Conservation (phyloP, 2,888 invertebrate genomes). For the Tenthredo amoena region DNA sequence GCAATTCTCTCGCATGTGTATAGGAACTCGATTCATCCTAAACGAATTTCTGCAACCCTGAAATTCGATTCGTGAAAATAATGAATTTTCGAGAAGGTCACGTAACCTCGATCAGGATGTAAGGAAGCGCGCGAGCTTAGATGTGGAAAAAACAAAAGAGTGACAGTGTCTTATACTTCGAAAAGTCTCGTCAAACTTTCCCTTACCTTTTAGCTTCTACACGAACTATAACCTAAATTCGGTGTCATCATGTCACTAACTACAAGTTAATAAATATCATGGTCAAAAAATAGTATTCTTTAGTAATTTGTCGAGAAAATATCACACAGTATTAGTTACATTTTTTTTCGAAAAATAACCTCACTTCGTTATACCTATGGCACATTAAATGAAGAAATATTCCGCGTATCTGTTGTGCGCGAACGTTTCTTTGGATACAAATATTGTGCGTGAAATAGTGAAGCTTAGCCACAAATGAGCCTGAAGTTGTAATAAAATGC, state of each 20-base stretch:
- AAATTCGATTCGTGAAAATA: constrained; percentile 23
- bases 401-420: not conserved
- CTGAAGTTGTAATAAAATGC: not conserved
- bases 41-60: constrained; percentile 22
- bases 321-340: not conserved
- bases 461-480: not conserved
- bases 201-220: not conserved
- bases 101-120: constrained; percentile 8
- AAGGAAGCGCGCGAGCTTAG: not conserved
- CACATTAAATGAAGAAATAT: not conserved
- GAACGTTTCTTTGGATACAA: not conserved
- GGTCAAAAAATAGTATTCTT: not conserved
- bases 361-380: no score
- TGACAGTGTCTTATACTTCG: not conserved
- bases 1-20: not conserved
- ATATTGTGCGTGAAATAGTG: no score
- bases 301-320: not conserved
- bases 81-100: constrained; percentile 21
- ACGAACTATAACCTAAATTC: not conserved
- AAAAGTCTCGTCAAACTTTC: not conserved
- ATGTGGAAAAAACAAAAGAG: not conserved
- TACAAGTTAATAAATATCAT: not conserved
- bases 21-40: not conserved
- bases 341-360: not conserved
- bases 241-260: not conserved